phyloP scores from a whole-genome alignment of 2,113 vertebrate genomes.

The Orycteropus afer region DNA sequence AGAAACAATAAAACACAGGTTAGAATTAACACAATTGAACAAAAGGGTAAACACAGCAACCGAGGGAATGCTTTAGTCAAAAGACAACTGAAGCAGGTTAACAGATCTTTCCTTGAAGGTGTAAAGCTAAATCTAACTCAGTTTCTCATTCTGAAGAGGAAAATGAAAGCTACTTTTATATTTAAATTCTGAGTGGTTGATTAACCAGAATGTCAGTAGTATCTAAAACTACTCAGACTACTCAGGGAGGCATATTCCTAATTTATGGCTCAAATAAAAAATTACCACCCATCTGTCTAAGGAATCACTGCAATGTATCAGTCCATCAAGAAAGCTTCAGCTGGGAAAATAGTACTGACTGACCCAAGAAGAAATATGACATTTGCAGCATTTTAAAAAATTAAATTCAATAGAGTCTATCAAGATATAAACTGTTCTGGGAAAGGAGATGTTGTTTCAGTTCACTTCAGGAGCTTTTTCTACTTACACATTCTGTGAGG shows the following conservation, averaged over 20 bases:
- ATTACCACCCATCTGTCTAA: neutral
- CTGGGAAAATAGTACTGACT: neutral
- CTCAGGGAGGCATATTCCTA: conserved; percentile 31
- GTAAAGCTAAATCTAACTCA: neutral
- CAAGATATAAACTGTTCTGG: neutral
- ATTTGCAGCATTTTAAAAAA: neutral
- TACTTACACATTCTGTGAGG: neutral
- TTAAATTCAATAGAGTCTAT: neutral
- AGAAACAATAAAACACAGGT: conserved; percentile 7
- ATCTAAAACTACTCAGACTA: neutral
- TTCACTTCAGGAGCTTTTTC: neutral
- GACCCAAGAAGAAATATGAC: neutral
- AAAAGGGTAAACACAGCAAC: neutral
- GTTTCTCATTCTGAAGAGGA: neutral
- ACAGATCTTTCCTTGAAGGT: neutral
- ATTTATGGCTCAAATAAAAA: neutral
- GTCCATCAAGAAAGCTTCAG: neutral
- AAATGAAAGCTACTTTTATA: neutral
- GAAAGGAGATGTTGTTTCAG: neutral
- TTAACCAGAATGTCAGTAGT: neutral
- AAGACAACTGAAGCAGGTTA: neutral
- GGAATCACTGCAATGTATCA: neutral
- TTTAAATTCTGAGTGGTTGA: neutral
- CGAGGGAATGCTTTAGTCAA: neutral
- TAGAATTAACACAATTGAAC: neutral